These are phyloP conservation scores for Alectoris magna DNA, from an alignment of 2,797 vertebrate genomes.

Conservation along the genomic window DNA sequence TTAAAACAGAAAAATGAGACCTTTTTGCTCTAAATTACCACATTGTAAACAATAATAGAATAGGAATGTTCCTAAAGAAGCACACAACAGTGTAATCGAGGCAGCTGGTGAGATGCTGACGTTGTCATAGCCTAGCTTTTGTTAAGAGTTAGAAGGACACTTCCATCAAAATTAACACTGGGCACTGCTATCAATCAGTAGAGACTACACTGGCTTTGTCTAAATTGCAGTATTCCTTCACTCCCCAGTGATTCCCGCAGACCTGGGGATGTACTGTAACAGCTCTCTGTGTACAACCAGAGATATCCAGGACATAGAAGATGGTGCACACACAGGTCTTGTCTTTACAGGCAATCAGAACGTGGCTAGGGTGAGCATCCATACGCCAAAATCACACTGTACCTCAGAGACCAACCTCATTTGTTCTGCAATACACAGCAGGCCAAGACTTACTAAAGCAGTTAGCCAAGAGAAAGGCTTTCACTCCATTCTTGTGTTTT, in stretches of 20 bases:
- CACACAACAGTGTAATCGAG: background rate
- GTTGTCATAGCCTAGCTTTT: background rate
- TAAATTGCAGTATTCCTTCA: background rate
- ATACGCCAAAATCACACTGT: background rate
- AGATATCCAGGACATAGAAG: fast-evolving
- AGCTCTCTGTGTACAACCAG: background rate
- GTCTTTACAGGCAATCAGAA: background rate
- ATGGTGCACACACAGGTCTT: fast-evolving
- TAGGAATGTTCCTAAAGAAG: background rate
- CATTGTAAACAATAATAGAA: background rate
- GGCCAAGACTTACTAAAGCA: background rate
- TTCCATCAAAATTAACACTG: background rate
- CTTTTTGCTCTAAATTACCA: background rate
- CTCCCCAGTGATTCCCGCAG: background rate
- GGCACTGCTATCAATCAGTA: background rate
- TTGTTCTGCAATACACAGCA: background rate
- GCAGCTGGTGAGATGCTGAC: fast-evolving
- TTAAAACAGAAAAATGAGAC: background rate
- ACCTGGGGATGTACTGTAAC: background rate
- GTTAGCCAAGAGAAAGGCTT: background rate
- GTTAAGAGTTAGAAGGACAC: background rate
- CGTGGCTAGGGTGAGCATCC: background rate
- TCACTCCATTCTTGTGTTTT: background rate
- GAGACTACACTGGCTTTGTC: background rate
- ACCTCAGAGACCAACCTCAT: background rate